Base-by-base conservation (phyloP, 2,888 invertebrate species). In the Tholera decimalis region DNA sequence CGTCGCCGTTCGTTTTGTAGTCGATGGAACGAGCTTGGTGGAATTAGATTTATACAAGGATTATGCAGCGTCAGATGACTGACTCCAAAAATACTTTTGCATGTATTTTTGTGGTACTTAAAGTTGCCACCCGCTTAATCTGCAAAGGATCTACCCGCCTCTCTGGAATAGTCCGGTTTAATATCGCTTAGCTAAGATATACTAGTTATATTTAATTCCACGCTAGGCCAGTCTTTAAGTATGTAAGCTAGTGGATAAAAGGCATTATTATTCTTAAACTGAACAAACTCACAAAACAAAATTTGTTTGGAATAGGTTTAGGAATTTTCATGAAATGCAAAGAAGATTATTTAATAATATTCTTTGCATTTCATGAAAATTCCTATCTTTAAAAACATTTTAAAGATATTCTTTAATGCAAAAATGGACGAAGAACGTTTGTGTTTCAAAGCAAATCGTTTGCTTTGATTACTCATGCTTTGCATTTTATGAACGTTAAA, bases 391-490 rank as follows among this genome's bases (percentile, higher is more conserved):
- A 35, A 58, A 58, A 24, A 55, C 9, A 33, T 28, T 18, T 37
- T 5, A 46, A 26, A 11, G 28, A 43, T 46, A 22, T 41, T 43
- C 22, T 44, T 22, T 7, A 46, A 15, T 30, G 22, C 1, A 8
- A 28, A 46, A 18, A 46, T 6, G 28, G n/a, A 37, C 15, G 6
- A 22, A 22, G 8, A 24, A 58, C 28, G 39, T 39, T 58, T 69
- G 6, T 24, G 30, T 54, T 60, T 76, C 71, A 76, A 76, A 76
- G 58, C 41, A 64, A 43, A 57, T 54, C 43, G n/a, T 60, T 47
- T 24, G 8, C 61, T 76, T 77, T 63, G 62, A 71, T 66, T 49
- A 58, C 33, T 70, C 37, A n/a, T 28, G 35, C 35, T 43, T 47
- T 39, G 24, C 20, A 13, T 56, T 56, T 58, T 60, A 35, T 53